These are phyloP conservation scores for Apamea anceps DNA, from an alignment of 2,888 invertebrate genomes.

Conservation along the genomic window DNA sequence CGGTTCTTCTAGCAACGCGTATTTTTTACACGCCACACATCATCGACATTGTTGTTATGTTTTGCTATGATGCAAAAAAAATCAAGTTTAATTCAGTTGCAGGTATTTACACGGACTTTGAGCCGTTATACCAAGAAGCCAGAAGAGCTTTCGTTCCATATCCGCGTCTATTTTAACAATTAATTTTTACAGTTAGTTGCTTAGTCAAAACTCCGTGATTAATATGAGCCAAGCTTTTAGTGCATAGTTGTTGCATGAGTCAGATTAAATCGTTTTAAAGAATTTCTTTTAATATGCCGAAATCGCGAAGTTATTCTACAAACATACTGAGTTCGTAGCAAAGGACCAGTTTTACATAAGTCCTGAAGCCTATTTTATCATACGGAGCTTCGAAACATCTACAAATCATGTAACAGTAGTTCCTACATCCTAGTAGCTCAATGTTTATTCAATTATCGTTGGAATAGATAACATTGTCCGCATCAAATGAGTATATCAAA, in stretches of 20 bases:
- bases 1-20: conserved; percentile 89
- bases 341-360: conserved; percentile 43
- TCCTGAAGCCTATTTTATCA: conserved; percentile 43
- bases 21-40: conserved; percentile 89
- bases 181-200: conserved; percentile 64
- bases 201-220: conserved; percentile 56
- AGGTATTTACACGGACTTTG: conserved; percentile 69
- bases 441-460: conserved; percentile 50
- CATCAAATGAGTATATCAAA: conserved; percentile 61
- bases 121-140: conserved; percentile 68
- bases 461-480: conserved; percentile 63
- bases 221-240: conserved; percentile 58
- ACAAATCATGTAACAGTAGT: conserved; percentile 30
- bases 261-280: conserved; percentile 41
- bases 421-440: conserved; percentile 16
- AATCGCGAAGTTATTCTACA: conserved; percentile 16
- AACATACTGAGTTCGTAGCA: conserved; percentile 18
- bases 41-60: conserved; percentile 88
- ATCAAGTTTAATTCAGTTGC: conserved; percentile 74
- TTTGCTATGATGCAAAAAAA: conserved; percentile 89
- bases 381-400: conserved; percentile 15
- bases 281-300: conserved; percentile 42
- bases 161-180: conserved; percentile 65
- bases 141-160: conserved; percentile 66
- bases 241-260: conserved; percentile 62